These are phyloP conservation scores for Brachionus sp. DNA, from an alignment of 1,140 invertebrate species.

Conservation along the genomic window DNA sequence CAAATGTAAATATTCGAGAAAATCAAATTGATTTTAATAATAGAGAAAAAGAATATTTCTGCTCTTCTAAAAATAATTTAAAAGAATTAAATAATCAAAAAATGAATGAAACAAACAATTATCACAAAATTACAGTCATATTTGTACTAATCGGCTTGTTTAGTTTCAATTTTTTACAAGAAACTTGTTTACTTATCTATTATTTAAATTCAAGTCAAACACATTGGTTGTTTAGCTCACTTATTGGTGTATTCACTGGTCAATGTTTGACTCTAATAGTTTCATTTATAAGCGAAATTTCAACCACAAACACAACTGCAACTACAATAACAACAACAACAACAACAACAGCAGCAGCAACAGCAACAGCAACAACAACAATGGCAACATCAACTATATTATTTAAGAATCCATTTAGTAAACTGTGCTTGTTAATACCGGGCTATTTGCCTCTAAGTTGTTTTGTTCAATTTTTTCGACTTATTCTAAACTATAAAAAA, in stretches of 20 bases:
- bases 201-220: neutral
- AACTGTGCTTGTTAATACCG: conserved; percentile 25
- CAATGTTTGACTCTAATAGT: neutral
- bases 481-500: neutral
- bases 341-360: too few species aligned
- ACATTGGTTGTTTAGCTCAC: neutral
- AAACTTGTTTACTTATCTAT: neutral
- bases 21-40: neutral
- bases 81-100: neutral
- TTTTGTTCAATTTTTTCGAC: conserved; percentile 25
- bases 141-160: conserved; percentile 39
- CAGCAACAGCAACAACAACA: too few species aligned
- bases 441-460: conserved; percentile 21
- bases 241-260: conserved; percentile 5
- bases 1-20: conserved; percentile 22
- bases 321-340: too few species aligned
- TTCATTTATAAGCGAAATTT: neutral
- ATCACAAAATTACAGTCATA: conserved; percentile 38
- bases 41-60: neutral
- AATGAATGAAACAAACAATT: neutral
- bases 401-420: conserved; percentile 39
- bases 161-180: conserved; percentile 39
- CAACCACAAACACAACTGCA: neutral
- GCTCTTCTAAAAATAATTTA: neutral
- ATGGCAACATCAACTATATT: neutral